These are phyloP conservation scores for Actinostola sp. DNA, from an alignment of 92 coral and sea anemone species.

Conservation along the genomic window DNA sequence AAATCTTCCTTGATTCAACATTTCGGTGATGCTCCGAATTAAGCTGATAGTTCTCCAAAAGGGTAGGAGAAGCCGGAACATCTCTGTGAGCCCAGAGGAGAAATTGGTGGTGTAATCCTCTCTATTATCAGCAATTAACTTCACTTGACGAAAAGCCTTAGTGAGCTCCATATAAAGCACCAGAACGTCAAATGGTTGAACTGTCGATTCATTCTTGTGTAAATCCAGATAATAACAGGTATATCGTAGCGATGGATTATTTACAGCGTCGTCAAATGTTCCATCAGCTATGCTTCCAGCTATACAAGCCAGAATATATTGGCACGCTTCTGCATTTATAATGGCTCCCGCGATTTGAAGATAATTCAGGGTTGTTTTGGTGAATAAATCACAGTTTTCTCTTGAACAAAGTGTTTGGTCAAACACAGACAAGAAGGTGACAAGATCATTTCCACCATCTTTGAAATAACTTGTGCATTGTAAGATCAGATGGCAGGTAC, in stretches of 20 bases:
- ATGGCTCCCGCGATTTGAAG: neutral
- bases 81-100: neutral
- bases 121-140: neutral
- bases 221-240: neutral
- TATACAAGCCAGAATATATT: slow-evolving; percentile 4
- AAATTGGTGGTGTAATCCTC: neutral
- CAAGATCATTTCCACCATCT: neutral
- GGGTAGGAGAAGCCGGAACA: slow-evolving; percentile 4
- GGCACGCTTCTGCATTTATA: neutral
- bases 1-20: neutral
- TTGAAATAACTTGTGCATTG: neutral
- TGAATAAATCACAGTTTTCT: neutral
- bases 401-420: neutral
- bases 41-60: neutral
- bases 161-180: neutral
- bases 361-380: neutral
- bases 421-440: neutral
- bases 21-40: neutral
- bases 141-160: neutral
- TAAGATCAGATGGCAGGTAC: neutral
- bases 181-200: neutral
- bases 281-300: slow-evolving; percentile 28
- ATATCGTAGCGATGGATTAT: neutral
- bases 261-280: slow-evolving; percentile 3
- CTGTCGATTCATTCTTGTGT: neutral